These are phyloP conservation scores for Mustela lutreola DNA, from an alignment of 2,113 vertebrate species.

Conservation along the genomic window DNA sequence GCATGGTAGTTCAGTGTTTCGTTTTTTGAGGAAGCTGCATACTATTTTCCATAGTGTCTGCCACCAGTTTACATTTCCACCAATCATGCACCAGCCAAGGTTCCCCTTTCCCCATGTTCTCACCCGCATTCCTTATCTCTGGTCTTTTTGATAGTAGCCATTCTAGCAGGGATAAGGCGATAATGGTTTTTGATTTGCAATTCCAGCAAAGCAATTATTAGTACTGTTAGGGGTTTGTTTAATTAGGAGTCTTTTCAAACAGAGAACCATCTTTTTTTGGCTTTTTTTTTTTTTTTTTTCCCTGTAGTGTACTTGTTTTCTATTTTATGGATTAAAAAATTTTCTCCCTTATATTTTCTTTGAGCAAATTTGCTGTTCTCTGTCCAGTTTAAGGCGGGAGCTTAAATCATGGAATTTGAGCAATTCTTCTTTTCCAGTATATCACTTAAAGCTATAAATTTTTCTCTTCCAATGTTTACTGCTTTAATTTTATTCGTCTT, in stretches of 20 bases:
- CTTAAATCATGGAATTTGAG: not conserved
- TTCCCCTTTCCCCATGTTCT: not conserved
- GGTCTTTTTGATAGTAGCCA: not conserved
- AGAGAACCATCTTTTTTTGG: not conserved
- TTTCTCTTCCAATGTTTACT: not conserved
- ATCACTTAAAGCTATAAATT: not conserved
- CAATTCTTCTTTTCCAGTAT: not conserved
- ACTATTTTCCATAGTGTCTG: not conserved
- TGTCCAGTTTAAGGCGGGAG: not conserved
- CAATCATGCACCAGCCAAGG: fast-evolving
- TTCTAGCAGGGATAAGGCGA: not conserved
- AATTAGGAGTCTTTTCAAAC: not conserved
- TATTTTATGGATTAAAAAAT: not conserved
- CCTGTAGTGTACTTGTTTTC: not conserved
- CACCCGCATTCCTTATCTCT: not conserved
- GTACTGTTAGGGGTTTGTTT: not conserved
- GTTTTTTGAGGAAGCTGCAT: not conserved
- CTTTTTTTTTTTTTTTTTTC: not conserved
- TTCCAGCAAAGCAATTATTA: not conserved
- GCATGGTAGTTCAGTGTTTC: not conserved
- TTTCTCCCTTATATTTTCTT: not conserved
- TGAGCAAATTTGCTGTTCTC: not conserved
- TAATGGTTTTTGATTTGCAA: conserved; percentile 4
- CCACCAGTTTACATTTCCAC: not conserved
- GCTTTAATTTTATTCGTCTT: not conserved